Percentiles rank a stretch among this genome's conserved stretches.
Conservation (phyloP, 1,140 invertebrate species). For the Coelopa frigida region DNA sequence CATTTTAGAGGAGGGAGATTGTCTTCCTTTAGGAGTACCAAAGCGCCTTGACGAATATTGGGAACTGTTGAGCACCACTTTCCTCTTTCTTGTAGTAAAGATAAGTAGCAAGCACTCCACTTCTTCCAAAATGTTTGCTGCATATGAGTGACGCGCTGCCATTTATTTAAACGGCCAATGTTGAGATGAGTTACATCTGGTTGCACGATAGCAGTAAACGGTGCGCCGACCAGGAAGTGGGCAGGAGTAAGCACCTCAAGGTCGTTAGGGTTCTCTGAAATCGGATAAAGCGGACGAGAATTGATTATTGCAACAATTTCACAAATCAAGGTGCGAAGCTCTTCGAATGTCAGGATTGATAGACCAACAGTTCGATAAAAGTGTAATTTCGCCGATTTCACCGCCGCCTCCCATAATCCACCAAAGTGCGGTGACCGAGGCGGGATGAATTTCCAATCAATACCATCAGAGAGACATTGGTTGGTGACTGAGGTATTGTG, state of each 20-base stretch:
- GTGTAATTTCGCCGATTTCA: constrained; percentile 17
- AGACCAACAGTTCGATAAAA: constrained; percentile 1
- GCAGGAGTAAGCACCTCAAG: neutral
- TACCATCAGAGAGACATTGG: constrained; percentile 13
- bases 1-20: constrained; percentile 7
- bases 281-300: constrained; percentile 4
- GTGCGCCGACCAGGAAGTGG: neutral
- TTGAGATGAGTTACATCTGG: constrained; percentile 1
- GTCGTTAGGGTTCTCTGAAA: constrained; percentile 6
- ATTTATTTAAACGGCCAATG: neutral
- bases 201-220: neutral
- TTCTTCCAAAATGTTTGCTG: constrained; percentile 9
- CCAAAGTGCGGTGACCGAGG: constrained; percentile 29
- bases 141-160: neutral
- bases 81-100: neutral
- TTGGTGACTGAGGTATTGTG: neutral
- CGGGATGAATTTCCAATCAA: constrained; percentile 26
- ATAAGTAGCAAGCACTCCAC: constrained; percentile 5
- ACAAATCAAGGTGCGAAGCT: neutral
- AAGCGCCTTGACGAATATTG: neutral
- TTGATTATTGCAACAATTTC: constrained; percentile 4
- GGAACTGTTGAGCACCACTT: constrained; percentile 1
- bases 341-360: neutral
- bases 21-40: constrained; percentile 10
- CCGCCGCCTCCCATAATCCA: constrained; percentile 25